Conservation (phyloP, 2,113 vertebrate genomes). For the Centropristis striata region DNA sequence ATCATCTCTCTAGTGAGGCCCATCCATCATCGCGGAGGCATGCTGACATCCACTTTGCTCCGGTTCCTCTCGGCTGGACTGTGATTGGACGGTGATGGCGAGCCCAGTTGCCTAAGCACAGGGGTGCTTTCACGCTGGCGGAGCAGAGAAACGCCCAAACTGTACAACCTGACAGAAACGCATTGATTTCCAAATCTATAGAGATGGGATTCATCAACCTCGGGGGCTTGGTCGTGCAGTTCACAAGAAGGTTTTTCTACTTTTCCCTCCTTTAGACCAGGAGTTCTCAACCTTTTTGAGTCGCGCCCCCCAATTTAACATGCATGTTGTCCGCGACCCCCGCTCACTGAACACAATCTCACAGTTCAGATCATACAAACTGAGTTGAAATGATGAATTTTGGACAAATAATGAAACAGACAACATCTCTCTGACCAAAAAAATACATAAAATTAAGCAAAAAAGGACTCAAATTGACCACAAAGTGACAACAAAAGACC, state of each 20-base stretch:
- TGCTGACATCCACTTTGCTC: constrained; percentile 78
- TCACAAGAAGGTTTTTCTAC: constrained; percentile 14
- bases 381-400: no score
- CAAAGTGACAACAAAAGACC: no score
- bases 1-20: constrained; percentile 78
- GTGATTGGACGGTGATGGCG: constrained; percentile 67
- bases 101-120: constrained; percentile 36
- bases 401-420: no score
- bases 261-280: neutral
- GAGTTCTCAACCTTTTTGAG: no score
- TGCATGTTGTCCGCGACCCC: no score
- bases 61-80: constrained; percentile 74
- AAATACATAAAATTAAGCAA: no score
- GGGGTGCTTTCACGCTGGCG: constrained; percentile 60
- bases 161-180: constrained; percentile 67
- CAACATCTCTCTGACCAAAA: no score
- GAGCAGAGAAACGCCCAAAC: constrained; percentile 56
- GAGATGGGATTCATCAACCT: constrained; percentile 65
- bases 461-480: no score
- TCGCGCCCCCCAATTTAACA: no score
- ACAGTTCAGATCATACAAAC: no score
- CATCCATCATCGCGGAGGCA: constrained; percentile 79
- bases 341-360: no score
- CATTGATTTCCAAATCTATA: constrained; percentile 60
- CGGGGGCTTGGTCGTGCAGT: neutral